Evolutionary conservation across 2,113 vertebrate species (phyloP).

Genomic region (Microtus oregoni): DNA sequence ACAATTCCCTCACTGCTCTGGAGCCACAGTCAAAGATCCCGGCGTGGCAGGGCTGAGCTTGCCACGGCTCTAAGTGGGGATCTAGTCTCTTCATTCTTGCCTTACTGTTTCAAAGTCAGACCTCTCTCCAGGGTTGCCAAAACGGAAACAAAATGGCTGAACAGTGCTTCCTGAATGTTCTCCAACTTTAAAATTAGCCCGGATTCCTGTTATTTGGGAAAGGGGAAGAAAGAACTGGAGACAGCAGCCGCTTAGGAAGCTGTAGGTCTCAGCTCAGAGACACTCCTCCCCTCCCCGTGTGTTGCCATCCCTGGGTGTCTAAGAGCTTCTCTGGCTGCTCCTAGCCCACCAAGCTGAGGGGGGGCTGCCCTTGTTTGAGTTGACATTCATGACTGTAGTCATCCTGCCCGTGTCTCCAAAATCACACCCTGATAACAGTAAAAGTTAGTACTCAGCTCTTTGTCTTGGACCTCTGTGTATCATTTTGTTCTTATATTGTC

Average conservation of each 20-base stretch:
- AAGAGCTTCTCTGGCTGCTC: background rate
- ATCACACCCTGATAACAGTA: conserved; percentile 75
- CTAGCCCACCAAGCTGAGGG: conserved; percentile 66
- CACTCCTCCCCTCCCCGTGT: conserved; percentile 1
- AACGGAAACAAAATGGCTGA: background rate
- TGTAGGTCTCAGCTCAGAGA: conserved; percentile 30
- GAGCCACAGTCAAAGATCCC: background rate
- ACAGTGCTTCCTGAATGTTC: conserved; percentile 25
- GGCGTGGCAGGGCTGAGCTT: rapidly evolving
- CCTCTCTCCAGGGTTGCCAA: background rate
- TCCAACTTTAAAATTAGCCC: conserved; percentile 39
- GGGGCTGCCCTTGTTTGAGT: conserved; percentile 78
- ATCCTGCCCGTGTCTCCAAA: conserved; percentile 79
- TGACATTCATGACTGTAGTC: conserved; percentile 77
- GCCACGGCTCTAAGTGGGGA: rapidly evolving
- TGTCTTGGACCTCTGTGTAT: conserved; percentile 57
- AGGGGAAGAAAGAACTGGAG: conserved; percentile 1
- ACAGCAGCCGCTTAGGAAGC: background rate
- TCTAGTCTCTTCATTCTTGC: background rate
- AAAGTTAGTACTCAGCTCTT: conserved; percentile 74
- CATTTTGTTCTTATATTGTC: conserved; percentile 64
- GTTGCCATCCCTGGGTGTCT: background rate
- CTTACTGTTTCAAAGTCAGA: background rate
- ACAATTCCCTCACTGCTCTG: background rate
- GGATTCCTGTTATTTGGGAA: background rate